Base-by-base conservation (phyloP, 2,113 vertebrate species). In the Oncorhynchus masou region DNA sequence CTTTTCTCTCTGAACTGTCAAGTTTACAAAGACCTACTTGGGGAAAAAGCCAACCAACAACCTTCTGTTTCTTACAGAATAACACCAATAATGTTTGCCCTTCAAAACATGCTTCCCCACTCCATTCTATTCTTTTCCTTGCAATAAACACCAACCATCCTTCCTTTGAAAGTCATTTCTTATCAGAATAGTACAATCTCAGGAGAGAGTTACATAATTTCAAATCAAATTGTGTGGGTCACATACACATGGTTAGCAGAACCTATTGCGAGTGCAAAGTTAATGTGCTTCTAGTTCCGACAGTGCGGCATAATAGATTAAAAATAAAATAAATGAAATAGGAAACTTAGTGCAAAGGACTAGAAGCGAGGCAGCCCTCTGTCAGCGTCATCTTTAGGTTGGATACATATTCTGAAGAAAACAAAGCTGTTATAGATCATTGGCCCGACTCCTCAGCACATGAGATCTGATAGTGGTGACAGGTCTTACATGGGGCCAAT, bases 1-100 rank as follows among this genome's bases (percentile, higher is more conserved):
- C 64, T 27, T 76, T 82, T 60, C 59, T 76, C 79, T 75, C 60
- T 7, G n/a, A n/a, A 62, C 68, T 74, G 70, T 72, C 76, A 81
- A 54, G 78, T 67, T 76, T 20, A 67, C 77, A 79, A 65, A 70
- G 66, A 75, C 71, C 64, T 74, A 45, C 51, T 71, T 39, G 31
- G n/a, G 16, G 20, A 20, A 67, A 71, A 62, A 57, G 54, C 12
- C 27, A 76, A n/a, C 54, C 16, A 19, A 20, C 54, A 20, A 57
- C 5, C 9, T 19, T 19, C 54, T 20, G 54, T 57, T 45, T 57
- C 19, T 57, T 57, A 2, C 20, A 57, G 54, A 57, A 57, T 57
- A 57, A 57, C 3, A 4, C 3, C 54, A 57, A 57, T 4, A 57
- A 57, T 57, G 20, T 57, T 15, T 15, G 54, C 54, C 54, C 54